Conservation (phyloP, 1,140 invertebrate species). For the Thereuonema tuberculata region DNA sequence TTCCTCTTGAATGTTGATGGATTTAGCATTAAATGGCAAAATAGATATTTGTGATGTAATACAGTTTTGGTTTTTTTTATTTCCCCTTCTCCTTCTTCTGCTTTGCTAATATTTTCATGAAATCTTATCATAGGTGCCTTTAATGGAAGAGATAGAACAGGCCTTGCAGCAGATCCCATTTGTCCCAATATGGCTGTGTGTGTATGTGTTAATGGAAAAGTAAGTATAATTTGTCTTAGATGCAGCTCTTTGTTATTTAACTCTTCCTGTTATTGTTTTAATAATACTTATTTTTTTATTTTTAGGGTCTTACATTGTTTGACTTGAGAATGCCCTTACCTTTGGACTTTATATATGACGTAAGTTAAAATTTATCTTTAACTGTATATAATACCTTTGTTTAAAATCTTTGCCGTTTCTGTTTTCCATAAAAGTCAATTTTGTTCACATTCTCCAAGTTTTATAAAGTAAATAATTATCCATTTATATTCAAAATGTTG, state of each 20-base stretch:
- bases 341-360: constrained; percentile 39
- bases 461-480: too few species aligned
- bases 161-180: constrained; percentile 36
- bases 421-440: neutral
- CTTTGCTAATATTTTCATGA: too few species aligned
- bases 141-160: constrained; percentile 34
- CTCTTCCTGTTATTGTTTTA: neutral
- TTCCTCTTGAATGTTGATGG: too few species aligned
- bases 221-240: neutral
- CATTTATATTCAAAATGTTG: too few species aligned
- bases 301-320: constrained; percentile 34
- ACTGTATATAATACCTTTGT: neutral
- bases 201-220: constrained; percentile 36
- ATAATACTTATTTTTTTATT: constrained; percentile 2
- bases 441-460: neutral
- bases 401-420: too few species aligned
- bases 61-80: too few species aligned
- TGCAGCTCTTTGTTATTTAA: too few species aligned
- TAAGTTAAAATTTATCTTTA: constrained; percentile 20
- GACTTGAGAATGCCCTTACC: constrained; percentile 39
- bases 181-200: constrained; percentile 37
- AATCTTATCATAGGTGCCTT: constrained; percentile 26
- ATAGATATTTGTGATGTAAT: too few species aligned
- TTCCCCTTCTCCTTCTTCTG: too few species aligned
- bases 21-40: too few species aligned